Conservation (phyloP, 2,888 invertebrate species). For the Entomobrya proxima region DNA sequence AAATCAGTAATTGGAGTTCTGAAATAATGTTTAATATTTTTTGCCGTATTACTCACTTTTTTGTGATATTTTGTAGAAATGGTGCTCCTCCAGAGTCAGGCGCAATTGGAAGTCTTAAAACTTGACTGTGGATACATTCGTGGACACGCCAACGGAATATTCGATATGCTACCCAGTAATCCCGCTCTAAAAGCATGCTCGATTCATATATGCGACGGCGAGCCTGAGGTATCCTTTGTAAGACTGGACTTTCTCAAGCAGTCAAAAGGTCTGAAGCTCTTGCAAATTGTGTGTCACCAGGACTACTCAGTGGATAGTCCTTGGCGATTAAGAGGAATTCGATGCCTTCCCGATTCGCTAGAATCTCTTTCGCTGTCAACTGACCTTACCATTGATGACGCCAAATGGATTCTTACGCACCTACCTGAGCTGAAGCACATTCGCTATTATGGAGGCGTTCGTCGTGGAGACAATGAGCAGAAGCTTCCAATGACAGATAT, state of each 20-base stretch:
- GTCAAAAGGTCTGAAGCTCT: not conserved
- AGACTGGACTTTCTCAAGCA: not conserved
- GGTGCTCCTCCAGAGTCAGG: not conserved
- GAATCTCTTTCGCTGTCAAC: not conserved
- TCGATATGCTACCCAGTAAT: not conserved
- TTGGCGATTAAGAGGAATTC: not conserved
- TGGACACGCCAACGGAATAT: not conserved
- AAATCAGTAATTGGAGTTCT: too few relatives aligned
- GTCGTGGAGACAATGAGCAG: not conserved
- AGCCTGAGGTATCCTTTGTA: not conserved
- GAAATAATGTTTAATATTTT: too few relatives aligned
- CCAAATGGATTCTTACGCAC: not conserved
- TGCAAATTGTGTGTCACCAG: not conserved
- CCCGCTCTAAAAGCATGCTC: not conserved
- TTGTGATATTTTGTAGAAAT: conserved; percentile 11
- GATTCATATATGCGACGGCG: not conserved
- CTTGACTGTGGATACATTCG: not conserved
- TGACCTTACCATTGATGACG: not conserved
- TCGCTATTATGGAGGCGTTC: not conserved
- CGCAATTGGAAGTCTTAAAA: not conserved
- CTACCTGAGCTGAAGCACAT: not conserved
- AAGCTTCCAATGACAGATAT: not conserved
- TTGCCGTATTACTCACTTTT: too few relatives aligned
- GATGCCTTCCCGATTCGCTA: not conserved
- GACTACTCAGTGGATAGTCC: not conserved